A percentile compares a stretch with the other conserved stretches of the same genome.
Evolutionary conservation across 2,797 vertebrate genomes (phyloP).

Genomic region (Urosaurus nigricauda): DNA sequence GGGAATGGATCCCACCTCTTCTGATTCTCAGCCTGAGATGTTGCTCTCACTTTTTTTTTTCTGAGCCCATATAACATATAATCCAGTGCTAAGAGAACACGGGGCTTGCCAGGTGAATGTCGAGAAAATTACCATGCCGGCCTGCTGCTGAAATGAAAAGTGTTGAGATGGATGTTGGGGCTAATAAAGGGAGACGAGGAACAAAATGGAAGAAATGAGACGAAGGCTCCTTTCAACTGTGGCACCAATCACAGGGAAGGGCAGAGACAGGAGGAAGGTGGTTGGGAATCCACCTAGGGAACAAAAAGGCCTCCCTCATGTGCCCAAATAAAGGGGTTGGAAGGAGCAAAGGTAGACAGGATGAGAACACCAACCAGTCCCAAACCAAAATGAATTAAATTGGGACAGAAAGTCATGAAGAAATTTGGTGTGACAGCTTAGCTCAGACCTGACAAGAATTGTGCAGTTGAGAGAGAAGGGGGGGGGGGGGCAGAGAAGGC

Average conservation of each 20-base stretch:
- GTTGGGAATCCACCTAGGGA: neutral
- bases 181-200: slow-evolving; percentile 23
- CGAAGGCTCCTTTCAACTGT: neutral
- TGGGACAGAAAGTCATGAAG: slow-evolving; percentile 7
- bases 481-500: neutral
- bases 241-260: neutral
- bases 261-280: neutral
- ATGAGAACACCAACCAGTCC: neutral
- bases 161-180: slow-evolving; percentile 23
- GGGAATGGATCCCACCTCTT: neutral
- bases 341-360: neutral
- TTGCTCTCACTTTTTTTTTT: neutral
- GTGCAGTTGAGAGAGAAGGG: neutral
- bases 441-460: neutral
- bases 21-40: neutral
- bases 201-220: slow-evolving; percentile 24
- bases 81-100: neutral
- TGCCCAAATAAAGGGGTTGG: neutral
- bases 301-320: neutral
- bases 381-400: neutral
- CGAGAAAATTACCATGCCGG: slow-evolving; percentile 12
- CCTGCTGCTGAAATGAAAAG: slow-evolving; percentile 10
- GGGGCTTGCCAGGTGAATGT: neutral
- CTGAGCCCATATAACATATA: neutral
- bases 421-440: neutral